These are phyloP conservation scores for Melieria picta DNA, from an alignment of 2,888 invertebrate species.

Conservation along the genomic window DNA sequence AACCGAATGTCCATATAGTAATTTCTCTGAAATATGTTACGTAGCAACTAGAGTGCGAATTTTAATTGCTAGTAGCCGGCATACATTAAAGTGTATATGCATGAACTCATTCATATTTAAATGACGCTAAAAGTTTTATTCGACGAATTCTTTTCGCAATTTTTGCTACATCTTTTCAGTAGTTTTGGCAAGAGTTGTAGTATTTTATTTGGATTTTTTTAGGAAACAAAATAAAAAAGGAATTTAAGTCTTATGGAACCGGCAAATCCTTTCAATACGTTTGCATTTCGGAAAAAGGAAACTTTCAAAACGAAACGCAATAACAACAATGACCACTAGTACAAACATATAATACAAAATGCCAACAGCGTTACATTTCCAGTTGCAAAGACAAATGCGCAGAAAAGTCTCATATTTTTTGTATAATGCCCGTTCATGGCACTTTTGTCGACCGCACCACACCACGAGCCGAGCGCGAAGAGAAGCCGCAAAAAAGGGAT, in stretches of 20 bases:
- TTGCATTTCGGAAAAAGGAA: too few species aligned
- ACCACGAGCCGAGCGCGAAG: not conserved
- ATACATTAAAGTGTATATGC: not conserved
- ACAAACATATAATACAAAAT: not conserved
- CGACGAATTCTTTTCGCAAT: not conserved
- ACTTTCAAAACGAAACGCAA: too few species aligned
- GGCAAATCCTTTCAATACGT: too few species aligned
- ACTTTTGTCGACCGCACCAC: slow-evolving; percentile 2
- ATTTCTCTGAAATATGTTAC: too few species aligned
- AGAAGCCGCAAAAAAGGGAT: too few species aligned
- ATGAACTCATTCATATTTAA: not conserved
- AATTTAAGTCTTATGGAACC: too few species aligned
- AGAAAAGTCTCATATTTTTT: too few species aligned
- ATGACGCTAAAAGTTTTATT: not conserved
- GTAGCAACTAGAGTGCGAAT: too few species aligned
- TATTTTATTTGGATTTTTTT: too few species aligned
- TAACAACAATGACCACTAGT: too few species aligned
- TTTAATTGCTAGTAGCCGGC: too few species aligned
- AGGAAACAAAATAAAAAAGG: too few species aligned
- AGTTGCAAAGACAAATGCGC: not conserved
- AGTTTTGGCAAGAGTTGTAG: not conserved
- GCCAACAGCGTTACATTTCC: slow-evolving; percentile 18
- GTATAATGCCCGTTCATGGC: not conserved
- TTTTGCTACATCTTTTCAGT: not conserved
- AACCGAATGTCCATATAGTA: not conserved